Evolutionary conservation across 2,888 invertebrate genomes (phyloP), one percentile per base, ranked within the genome.

Genomic region (Eustalomyia histrio): DNA sequence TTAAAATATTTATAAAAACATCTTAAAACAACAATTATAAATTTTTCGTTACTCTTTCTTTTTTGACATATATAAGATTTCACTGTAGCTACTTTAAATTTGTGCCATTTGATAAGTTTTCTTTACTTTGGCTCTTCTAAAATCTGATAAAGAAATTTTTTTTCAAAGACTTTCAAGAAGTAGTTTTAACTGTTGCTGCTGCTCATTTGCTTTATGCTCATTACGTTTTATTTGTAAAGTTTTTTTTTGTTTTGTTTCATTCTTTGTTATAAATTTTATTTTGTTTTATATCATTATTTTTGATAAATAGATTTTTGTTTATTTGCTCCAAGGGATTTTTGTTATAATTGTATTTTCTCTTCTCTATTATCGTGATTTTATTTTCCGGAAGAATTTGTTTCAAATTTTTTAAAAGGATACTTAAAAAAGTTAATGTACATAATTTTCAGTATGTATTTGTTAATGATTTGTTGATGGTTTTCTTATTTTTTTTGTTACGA

Each of bases 281-380:
- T 39, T 47, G n/a, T 47, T 47, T 47, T 47, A 47, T 47, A n/a
- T 52, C 64, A 52, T 65, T 65, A 64, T 53, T 65, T 53, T 65
- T 53, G 53, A 65, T 61, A 65, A 65, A 65, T 39, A 21, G 65
- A 65, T 35, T 64, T 43, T 64, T 64, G 52, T 64, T 64, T 52
- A 52, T 29, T 50, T 52, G 29, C 17, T 65, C 10, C 1, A 18
- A 39, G 35, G 21, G 1, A 53, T 21, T 17, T 2, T 0, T 18
- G 16, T 16, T 21, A 17, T 4, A 4, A 29, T 53, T 65, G 9
- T 53, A n/a, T 65, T 35, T 52, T 65, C 29, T 17, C 16, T 8
- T 52, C 29, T 16, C 21, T 12, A 47, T 64, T 64, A 64, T 50
- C 7, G n/a, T 12, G 6, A 50, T 50, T 64, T 64, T 12, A 64